A percentile compares a stretch with the other conserved stretches of the same genome.
Conservation (phyloP, 2,113 vertebrate species). For the Tautogolabrus adspersus region DNA sequence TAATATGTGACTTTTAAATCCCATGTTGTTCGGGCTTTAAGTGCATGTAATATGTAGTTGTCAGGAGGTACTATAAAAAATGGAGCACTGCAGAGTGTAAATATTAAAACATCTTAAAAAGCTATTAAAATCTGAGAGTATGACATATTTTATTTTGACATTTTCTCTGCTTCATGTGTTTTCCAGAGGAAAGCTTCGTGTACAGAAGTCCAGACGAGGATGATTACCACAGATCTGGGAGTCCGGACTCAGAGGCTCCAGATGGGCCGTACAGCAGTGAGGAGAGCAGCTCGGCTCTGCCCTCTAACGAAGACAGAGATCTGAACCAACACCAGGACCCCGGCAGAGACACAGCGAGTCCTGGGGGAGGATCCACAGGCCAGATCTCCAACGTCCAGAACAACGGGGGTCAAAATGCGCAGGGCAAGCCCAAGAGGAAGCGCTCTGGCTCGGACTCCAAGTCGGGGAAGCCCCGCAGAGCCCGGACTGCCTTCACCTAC, state of each 20-base stretch:
- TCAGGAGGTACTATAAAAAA: too few species aligned
- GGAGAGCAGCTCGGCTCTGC: conserved; percentile 83
- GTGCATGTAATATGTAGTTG: too few species aligned
- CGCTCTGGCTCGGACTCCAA: conserved; percentile 93
- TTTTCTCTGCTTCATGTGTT: conserved; percentile 23
- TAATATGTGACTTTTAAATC: too few species aligned
- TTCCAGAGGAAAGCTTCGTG: conserved; percentile 82
- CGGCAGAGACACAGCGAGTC: conserved; percentile 74
- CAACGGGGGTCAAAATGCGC: conserved; percentile 64
- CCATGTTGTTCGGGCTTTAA: too few species aligned
- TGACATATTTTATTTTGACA: background rate
- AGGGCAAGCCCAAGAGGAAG: conserved; percentile 90
- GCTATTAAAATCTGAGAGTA: background rate
- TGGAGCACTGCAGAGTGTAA: too few species aligned
- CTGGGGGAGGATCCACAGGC: conserved; percentile 55
- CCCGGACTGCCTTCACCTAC: conserved; percentile 96
- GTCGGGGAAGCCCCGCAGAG: conserved; percentile 92
- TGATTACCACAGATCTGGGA: conserved; percentile 80
- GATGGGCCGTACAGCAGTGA: conserved; percentile 87
- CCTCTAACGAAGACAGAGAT: conserved; percentile 71
- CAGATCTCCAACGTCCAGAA: conserved; percentile 54
- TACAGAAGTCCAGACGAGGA: conserved; percentile 84
- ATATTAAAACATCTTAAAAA: too few species aligned
- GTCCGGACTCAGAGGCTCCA: conserved; percentile 83
- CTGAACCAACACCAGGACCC: conserved; percentile 76